Evolutionary conservation across 2,797 vertebrate genomes (phyloP).

Genomic region (Darevskia mixta): DNA sequence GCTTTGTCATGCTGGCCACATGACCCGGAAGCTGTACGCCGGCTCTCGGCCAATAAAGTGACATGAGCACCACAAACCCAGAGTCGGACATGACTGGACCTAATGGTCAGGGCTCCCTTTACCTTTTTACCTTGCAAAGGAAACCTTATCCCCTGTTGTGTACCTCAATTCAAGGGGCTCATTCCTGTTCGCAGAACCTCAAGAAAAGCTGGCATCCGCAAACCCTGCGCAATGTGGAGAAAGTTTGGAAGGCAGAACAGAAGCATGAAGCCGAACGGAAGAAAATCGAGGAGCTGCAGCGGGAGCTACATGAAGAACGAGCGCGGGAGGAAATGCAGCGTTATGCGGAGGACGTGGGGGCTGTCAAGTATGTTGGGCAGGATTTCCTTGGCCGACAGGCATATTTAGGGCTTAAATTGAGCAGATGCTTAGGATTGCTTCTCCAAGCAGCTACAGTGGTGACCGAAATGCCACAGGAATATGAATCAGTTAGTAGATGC

Average conservation of each 20-base stretch:
- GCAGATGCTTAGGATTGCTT: neutral
- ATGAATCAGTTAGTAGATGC: neutral
- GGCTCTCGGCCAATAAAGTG: too few species aligned
- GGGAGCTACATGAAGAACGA: conserved; percentile 92
- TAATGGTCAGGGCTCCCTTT: too few species aligned
- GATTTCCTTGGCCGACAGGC: neutral
- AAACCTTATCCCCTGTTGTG: neutral
- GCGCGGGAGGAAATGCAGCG: conserved; percentile 93
- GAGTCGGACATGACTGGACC: too few species aligned
- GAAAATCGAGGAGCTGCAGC: conserved; percentile 97
- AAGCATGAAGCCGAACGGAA: conserved; percentile 92
- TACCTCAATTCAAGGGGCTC: neutral
- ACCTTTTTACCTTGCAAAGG: too few species aligned
- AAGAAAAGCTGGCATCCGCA: conserved; percentile 99
- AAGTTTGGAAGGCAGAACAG: conserved; percentile 98
- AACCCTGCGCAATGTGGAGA: conserved; percentile 97
- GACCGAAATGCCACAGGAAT: neutral
- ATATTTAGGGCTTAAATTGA: neutral
- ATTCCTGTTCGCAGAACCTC: conserved; percentile 82
- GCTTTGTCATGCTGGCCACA: too few species aligned
- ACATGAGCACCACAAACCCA: too few species aligned
- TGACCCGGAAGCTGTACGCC: too few species aligned
- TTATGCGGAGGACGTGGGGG: conserved; percentile 89
- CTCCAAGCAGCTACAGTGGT: neutral
- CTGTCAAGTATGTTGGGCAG: conserved; percentile 83